phyloP scores from a whole-genome alignment of 2,888 invertebrate genomes.

The Lingula anatina region DNA sequence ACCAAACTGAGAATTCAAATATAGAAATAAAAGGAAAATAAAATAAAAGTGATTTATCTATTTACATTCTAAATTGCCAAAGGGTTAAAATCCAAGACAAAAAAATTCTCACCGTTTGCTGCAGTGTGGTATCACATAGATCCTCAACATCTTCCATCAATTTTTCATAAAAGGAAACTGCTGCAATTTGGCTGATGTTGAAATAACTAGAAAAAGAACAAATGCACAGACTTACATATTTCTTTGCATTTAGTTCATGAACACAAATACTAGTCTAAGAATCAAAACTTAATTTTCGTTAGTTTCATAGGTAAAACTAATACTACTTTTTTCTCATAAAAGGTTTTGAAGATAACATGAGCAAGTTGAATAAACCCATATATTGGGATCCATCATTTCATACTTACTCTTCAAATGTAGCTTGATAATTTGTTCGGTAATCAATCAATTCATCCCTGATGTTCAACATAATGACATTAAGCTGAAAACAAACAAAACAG shows the following conservation, averaged over 20 bases:
- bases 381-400: too few species aligned
- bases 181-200: conserved; percentile 28
- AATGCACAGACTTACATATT: neutral
- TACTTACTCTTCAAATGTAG: conserved; percentile 27
- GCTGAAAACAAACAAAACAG: conserved; percentile 21
- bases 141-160: conserved; percentile 29
- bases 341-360: too few species aligned
- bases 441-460: conserved; percentile 34
- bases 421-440: conserved; percentile 28
- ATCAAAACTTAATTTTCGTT: too few species aligned
- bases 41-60: too few species aligned
- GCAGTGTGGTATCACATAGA: conserved; percentile 1
- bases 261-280: too few species aligned
- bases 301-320: too few species aligned
- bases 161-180: conserved; percentile 28
- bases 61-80: too few species aligned
- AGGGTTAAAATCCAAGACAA: too few species aligned
- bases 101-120: conserved; percentile 2
- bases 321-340: too few species aligned
- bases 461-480: conserved; percentile 34
- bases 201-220: conserved; percentile 24
- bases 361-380: too few species aligned
- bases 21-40: neutral
- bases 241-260: neutral
- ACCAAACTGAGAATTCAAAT: neutral